A percentile compares a stretch with the other conserved stretches of the same genome.
Conservation (phyloP, 2,888 invertebrate genomes). For the Julus scandinavius region DNA sequence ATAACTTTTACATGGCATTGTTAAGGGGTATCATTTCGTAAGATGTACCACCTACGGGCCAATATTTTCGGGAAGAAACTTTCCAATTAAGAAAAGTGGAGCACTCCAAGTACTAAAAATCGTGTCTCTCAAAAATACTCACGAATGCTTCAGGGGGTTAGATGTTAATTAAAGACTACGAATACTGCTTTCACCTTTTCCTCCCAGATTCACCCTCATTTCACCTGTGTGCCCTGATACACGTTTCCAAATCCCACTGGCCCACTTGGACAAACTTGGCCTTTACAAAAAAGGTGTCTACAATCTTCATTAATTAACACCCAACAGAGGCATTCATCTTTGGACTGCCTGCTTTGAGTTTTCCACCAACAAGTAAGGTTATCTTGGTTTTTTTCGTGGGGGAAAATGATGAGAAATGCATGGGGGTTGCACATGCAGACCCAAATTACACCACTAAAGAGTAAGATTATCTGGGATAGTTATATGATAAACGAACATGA, state of each 20-base stretch:
- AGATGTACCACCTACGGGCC: background rate
- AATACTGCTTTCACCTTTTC: conserved; percentile 12
- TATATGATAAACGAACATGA: too few relatives aligned
- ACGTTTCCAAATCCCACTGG: conserved; percentile 27
- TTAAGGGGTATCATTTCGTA: background rate
- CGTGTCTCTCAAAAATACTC: background rate
- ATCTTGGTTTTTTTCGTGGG: background rate
- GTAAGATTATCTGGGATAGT: too few relatives aligned
- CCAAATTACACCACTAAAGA: too few relatives aligned
- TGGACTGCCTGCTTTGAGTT: background rate
- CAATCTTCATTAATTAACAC: background rate
- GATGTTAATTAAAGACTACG: conserved; percentile 9
- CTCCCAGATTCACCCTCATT: conserved; percentile 27
- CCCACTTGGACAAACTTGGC: conserved; percentile 22
- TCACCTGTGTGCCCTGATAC: background rate
- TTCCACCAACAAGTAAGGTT: background rate
- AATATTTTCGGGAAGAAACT: background rate
- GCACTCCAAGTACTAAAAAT: background rate
- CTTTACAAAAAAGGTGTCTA: background rate
- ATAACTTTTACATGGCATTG: background rate
- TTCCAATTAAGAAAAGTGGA: conserved; percentile 14
- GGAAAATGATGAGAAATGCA: background rate
- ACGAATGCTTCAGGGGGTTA: background rate
- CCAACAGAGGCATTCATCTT: background rate
- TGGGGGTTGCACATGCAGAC: background rate